These are phyloP conservation scores for Parus major DNA, from an alignment of 2,113 vertebrate genomes.

Conservation along the genomic window DNA sequence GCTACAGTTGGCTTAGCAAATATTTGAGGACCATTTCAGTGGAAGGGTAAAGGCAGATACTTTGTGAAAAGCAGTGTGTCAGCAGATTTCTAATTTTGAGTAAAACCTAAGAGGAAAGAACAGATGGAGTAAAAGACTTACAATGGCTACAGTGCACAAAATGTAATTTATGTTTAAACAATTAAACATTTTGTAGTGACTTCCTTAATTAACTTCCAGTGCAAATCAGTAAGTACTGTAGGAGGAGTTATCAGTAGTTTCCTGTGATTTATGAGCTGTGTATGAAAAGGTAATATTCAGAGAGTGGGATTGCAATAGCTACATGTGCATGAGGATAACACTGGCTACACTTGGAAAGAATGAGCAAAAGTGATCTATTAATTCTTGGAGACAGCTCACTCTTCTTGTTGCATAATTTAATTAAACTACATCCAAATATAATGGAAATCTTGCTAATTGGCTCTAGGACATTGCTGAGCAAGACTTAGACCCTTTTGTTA, in stretches of 20 bases:
- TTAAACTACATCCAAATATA: slow-evolving; percentile 43
- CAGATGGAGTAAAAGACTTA: slow-evolving; percentile 4
- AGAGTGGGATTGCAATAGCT: background rate
- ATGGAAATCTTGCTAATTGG: slow-evolving; percentile 33
- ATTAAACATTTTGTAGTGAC: slow-evolving; percentile 8
- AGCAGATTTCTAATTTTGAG: background rate
- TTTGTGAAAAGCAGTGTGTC: background rate
- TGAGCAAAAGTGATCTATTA: slow-evolving; percentile 31
- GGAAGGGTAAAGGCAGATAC: background rate
- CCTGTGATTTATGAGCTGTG: slow-evolving; percentile 35
- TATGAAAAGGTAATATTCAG: background rate
- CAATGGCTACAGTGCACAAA: background rate
- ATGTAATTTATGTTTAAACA: slow-evolving; percentile 31
- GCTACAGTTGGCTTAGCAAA: background rate
- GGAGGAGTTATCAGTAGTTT: slow-evolving; percentile 9
- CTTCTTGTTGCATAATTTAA: slow-evolving; percentile 44
- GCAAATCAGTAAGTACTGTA: background rate
- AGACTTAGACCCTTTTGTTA: background rate
- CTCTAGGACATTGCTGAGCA: slow-evolving; percentile 17
- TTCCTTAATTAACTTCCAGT: slow-evolving; percentile 30
- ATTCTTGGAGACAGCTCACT: slow-evolving; percentile 5
- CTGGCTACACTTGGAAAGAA: background rate
- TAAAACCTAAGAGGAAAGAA: background rate
- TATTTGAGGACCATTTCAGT: background rate
- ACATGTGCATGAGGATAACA: background rate